These are phyloP conservation scores for Sebastes iracundus DNA, from an alignment of 2,797 vertebrate species.

Conservation along the genomic window DNA sequence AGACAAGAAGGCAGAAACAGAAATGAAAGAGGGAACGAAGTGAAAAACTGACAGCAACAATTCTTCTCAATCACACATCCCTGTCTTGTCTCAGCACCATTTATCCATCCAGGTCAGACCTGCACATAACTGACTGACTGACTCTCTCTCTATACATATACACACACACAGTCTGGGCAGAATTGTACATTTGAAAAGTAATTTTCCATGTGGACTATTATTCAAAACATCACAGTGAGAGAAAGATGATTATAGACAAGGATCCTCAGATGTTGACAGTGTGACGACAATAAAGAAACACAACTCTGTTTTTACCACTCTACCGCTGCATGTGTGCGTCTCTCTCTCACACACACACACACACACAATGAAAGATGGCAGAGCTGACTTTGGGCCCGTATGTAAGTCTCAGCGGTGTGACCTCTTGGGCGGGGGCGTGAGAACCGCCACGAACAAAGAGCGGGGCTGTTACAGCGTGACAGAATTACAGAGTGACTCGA, in stretches of 20 bases:
- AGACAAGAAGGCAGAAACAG: not conserved
- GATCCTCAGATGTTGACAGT: constrained; percentile 1
- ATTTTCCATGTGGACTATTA: constrained; percentile 23
- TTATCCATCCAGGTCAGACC: constrained; percentile 60
- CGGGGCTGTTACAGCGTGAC: constrained; percentile 72
- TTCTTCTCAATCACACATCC: constrained; percentile 37
- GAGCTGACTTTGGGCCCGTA: constrained; percentile 56
- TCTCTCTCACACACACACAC: not conserved
- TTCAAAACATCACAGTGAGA: constrained; percentile 23
- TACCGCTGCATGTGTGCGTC: not conserved
- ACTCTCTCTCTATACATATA: not conserved
- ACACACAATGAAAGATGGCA: constrained; percentile 38
- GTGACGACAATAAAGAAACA: constrained; percentile 4
- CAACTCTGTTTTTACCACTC: not conserved
- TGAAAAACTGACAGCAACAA: constrained; percentile 30
- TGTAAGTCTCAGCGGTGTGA: constrained; percentile 66
- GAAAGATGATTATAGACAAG: constrained; percentile 10
- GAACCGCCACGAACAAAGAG: constrained; percentile 74
- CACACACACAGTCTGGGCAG: not conserved
- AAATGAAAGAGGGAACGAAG: constrained; percentile 6
- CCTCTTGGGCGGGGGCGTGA: constrained; percentile 73
- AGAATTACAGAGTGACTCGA: constrained; percentile 73
- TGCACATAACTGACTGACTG: constrained; percentile 37
- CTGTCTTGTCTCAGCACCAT: constrained; percentile 34
- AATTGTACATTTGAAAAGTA: not conserved